These are phyloP conservation scores for Mythimna pallens DNA, from an alignment of 2,888 invertebrate genomes.

Conservation along the genomic window DNA sequence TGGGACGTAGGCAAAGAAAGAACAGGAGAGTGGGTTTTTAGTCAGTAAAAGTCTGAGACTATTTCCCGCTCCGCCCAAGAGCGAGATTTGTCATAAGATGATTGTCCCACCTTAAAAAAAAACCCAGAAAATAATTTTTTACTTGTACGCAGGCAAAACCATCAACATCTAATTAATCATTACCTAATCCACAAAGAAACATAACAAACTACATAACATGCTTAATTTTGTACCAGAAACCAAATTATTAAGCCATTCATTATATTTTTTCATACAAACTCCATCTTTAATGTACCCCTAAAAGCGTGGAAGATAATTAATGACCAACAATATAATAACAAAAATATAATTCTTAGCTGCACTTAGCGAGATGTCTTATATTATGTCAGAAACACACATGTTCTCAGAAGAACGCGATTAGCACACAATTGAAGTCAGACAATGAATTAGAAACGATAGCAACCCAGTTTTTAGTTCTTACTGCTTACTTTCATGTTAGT, in stretches of 20 bases:
- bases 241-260: conserved; percentile 12
- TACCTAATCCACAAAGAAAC: conserved; percentile 6
- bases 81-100: too few relatives aligned
- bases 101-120: too few relatives aligned
- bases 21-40: too few relatives aligned
- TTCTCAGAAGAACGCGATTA: conserved; percentile 59
- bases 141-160: too few relatives aligned
- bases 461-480: conserved; percentile 60
- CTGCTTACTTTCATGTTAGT: conserved; percentile 64
- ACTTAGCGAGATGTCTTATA: conserved; percentile 43
- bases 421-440: conserved; percentile 60
- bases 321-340: conserved; percentile 22
- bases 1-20: too few relatives aligned
- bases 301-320: conserved; percentile 27
- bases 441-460: conserved; percentile 67
- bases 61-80: too few relatives aligned
- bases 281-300: conserved; percentile 9
- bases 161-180: background rate
- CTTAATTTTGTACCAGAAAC: conserved; percentile 16
- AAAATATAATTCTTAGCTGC: conserved; percentile 27
- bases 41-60: too few relatives aligned
- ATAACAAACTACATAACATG: conserved; percentile 16
- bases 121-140: too few relatives aligned
- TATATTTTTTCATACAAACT: background rate
- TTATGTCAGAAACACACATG: conserved; percentile 55